Conservation (phyloP, 2,797 vertebrate genomes). For the Helarctos malayanus region DNA sequence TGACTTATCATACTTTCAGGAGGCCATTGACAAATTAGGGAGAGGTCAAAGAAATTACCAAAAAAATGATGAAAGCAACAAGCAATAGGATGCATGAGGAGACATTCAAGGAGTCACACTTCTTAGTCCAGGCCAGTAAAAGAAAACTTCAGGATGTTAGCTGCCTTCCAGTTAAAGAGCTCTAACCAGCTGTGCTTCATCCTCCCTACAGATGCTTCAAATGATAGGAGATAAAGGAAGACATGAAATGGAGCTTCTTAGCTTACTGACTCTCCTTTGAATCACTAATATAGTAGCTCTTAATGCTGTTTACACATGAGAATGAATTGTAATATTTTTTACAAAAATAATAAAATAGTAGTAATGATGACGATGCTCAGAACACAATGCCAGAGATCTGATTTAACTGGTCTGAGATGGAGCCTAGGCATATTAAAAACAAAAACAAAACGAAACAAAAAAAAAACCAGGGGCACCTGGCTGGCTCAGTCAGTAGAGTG, state of each 20-base stretch:
- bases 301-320: neutral
- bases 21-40: constrained; percentile 47
- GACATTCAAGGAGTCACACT: neutral
- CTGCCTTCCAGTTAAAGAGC: neutral
- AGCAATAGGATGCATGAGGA: neutral
- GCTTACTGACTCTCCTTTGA: neutral
- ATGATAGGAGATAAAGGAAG: neutral
- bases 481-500: neutral
- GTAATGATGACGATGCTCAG: neutral
- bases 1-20: constrained; percentile 3
- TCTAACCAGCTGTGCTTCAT: neutral
- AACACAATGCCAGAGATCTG: neutral
- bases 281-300: neutral
- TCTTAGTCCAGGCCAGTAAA: constrained; percentile 22
- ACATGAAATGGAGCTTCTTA: constrained; percentile 39
- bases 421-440: neutral
- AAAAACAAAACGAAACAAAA: neutral
- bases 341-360: neutral
- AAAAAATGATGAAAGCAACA: neutral
- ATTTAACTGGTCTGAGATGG: neutral
- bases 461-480: neutral
- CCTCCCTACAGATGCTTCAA: neutral
- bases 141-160: constrained; percentile 29
- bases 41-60: neutral
- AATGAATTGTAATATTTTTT: neutral